These are phyloP conservation scores for Scleropages formosus DNA, from an alignment of 2,797 vertebrate species.

Conservation along the genomic window DNA sequence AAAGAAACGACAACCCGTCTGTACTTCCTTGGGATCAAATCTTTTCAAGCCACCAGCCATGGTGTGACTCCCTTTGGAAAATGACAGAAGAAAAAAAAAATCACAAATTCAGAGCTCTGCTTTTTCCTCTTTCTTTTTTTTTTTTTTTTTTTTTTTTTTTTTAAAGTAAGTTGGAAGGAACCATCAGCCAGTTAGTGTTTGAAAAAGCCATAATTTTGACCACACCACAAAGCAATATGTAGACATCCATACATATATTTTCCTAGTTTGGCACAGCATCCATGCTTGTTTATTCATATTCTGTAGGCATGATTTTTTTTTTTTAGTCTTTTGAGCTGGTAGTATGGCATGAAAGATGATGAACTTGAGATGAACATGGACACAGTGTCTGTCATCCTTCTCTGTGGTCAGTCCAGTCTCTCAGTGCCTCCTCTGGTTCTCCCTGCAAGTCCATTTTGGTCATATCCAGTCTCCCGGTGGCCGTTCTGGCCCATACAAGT, in stretches of 20 bases:
- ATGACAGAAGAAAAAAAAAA: constrained; percentile 63
- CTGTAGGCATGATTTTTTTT: constrained; percentile 36
- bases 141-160: constrained; percentile 39
- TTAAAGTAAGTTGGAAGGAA: constrained; percentile 26
- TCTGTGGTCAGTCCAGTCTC: constrained; percentile 64
- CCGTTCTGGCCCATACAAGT: constrained; percentile 67
- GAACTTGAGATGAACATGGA: constrained; percentile 63
- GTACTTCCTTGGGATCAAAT: constrained; percentile 61
- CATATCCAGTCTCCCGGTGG: constrained; percentile 76
- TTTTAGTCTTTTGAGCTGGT: constrained; percentile 73
- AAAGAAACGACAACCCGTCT: constrained; percentile 71
- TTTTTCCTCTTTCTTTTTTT: constrained; percentile 38
- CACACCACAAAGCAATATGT: constrained; percentile 72
- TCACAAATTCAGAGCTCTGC: constrained; percentile 62
- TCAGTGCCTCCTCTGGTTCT: constrained; percentile 48
- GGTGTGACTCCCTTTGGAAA: constrained; percentile 95
- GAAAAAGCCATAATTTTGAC: constrained; percentile 59
- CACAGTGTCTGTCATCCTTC: constrained; percentile 62
- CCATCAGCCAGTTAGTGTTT: constrained; percentile 64
- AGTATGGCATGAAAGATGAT: constrained; percentile 56
- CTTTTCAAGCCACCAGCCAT: constrained; percentile 95
- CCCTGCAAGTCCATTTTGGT: constrained; percentile 66
- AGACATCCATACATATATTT: constrained; percentile 65
- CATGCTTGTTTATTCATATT: constrained; percentile 70
- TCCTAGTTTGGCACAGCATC: constrained; percentile 65